phyloP scores from a whole-genome alignment of 1,140 invertebrate genomes.

The Drosophila asahinai region DNA sequence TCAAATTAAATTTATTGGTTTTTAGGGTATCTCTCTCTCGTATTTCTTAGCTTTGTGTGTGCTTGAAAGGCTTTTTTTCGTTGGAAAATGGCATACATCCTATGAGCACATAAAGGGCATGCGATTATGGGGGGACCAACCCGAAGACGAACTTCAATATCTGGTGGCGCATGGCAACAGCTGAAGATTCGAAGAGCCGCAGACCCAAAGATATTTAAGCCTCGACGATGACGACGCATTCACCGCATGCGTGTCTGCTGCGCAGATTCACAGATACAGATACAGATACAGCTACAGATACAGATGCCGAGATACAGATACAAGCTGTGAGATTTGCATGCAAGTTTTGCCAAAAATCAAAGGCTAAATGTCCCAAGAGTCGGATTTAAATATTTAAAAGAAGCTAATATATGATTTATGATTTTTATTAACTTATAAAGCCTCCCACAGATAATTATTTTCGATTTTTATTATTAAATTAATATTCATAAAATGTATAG shows the following conservation, averaged over 20 bases:
- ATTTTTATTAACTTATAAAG: too few relatives aligned
- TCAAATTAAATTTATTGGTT: not conserved
- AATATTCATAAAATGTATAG: not conserved
- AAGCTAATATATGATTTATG: not conserved
- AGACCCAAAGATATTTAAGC: slow-evolving; percentile 17
- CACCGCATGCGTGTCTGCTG: slow-evolving; percentile 30
- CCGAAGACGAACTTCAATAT: not conserved
- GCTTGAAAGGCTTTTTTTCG: not conserved
- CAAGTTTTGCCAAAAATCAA: slow-evolving; percentile 23
- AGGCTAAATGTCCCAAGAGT: not conserved
- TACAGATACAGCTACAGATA: not conserved
- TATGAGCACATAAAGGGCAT: slow-evolving; percentile 6
- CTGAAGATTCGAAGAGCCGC: slow-evolving; percentile 4
- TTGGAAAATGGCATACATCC: slow-evolving; percentile 7
- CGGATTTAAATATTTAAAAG: not conserved
- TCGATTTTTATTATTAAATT: not conserved
- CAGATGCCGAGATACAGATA: slow-evolving; percentile 2
- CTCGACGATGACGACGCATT: slow-evolving; percentile 19
- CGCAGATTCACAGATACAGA: slow-evolving; percentile 8
- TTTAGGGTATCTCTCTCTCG: not conserved
- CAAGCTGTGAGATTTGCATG: slow-evolving; percentile 7
- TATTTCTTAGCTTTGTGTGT: not conserved
- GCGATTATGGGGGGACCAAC: not conserved
- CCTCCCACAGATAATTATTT: too few relatives aligned
- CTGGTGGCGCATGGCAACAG: slow-evolving; percentile 35